Evolutionary conservation across 2,888 invertebrate genomes (phyloP), one percentile per base, ranked within the genome.

Genomic region (Liodrosophila aerea): DNA sequence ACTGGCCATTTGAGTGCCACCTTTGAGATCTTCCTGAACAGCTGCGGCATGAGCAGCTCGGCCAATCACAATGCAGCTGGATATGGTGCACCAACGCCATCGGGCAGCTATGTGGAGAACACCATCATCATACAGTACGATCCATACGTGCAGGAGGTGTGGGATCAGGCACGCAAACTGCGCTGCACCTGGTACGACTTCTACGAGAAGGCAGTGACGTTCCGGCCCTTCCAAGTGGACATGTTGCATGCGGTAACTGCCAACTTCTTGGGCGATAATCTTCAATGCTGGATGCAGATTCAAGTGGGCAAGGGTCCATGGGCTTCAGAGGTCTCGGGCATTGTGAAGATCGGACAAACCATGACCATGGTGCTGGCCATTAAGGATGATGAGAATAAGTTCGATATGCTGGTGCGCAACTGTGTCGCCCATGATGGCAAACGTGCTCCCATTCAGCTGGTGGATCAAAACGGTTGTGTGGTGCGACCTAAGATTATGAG

Each of bases 221-320:
- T 97, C 92, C 92, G 97, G 86, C 97, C 97, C 27, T 97, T 97
- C 94, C 96, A 97, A 92, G 97, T 97, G 31, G 97, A 97, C 89
- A 97, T 97, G 96, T 90, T 97, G 77, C 97, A 97, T 89, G 97
- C 97, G 0, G 97, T 97, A 40, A 97, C 97, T 0, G 97, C 97
- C 44, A 97, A 97, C 92, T 97, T 97, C 93, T 93, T 97, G 80
- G 97, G 97, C 22, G 97, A 97, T 90, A 97, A 97, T 91, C 91
- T 97, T 81, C 97, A 97, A 89, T 97, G 97, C 91, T 97, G 97
- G 97, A 97, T 97, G 97, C 97, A 97, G 90, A 97, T 97, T 82
- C 97, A 97, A 91, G 97, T 97, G 40, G 97, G 97, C 53, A 97
- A 97, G 89, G 97, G 97, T 72, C 97, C 97, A 0, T 97, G 97